These are phyloP conservation scores for Cisticola juncidis DNA, from an alignment of 2,113 vertebrate species.

Conservation along the genomic window DNA sequence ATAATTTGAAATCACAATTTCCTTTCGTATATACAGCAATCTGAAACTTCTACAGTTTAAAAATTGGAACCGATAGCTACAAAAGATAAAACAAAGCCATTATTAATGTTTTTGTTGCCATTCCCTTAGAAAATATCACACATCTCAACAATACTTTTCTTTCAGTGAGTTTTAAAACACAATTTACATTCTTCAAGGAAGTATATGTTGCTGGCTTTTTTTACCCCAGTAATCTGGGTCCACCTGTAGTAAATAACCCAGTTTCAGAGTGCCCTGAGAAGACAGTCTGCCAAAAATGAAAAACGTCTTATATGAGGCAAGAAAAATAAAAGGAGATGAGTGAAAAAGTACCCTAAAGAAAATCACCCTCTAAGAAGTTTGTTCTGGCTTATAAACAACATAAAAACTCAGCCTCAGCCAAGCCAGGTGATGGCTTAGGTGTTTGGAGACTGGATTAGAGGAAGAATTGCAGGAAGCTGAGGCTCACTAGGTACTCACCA, in stretches of 20 bases:
- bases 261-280: background rate
- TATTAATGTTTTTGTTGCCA: background rate
- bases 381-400: background rate
- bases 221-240: background rate
- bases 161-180: background rate
- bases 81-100: background rate
- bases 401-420: background rate
- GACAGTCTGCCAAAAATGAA: background rate
- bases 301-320: background rate
- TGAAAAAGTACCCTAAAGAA: background rate
- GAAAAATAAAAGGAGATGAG: background rate
- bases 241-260: background rate
- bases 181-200: background rate
- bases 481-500: background rate
- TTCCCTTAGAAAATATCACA: background rate
- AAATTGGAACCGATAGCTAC: background rate
- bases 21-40: slow-evolving; percentile 33
- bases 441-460: background rate
- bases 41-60: background rate
- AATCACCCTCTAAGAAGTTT: background rate
- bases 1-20: slow-evolving; percentile 56
- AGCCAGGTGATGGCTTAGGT: background rate
- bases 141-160: background rate
- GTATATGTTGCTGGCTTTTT: background rate
- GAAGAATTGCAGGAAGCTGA: background rate